Evolutionary conservation across 2,113 vertebrate genomes (phyloP).

Genomic region (Callipepla californica): DNA sequence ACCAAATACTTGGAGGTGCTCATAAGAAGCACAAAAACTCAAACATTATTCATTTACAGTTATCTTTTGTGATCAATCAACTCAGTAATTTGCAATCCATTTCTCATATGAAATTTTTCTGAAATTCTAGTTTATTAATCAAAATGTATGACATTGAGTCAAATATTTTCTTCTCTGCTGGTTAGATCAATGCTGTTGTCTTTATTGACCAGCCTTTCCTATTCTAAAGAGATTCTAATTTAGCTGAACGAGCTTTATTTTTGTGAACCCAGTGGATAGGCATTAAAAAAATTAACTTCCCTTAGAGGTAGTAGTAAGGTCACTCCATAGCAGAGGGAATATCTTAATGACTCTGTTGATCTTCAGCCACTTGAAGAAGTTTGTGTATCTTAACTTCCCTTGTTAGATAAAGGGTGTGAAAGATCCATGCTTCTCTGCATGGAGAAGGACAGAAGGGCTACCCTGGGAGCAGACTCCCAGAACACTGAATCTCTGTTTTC

Average conservation of each 20-base stretch:
- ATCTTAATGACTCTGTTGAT: not conserved
- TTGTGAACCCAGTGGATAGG: not conserved
- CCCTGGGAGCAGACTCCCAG: not conserved
- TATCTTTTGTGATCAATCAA: not conserved
- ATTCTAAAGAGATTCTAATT: not conserved
- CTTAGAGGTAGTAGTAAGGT: rapidly evolving
- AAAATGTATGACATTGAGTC: not conserved
- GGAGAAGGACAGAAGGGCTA: not conserved
- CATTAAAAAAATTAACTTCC: not conserved
- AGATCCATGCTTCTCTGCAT: not conserved
- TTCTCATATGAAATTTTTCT: not conserved
- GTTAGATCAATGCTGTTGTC: not conserved
- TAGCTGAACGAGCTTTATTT: not conserved
- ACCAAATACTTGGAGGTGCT: not conserved
- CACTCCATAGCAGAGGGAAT: not conserved
- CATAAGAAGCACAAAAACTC: not conserved
- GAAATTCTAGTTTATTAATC: not conserved
- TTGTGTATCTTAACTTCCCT: not conserved
- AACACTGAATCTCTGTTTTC: not conserved
- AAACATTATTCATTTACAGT: not conserved
- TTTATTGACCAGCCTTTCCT: not conserved
- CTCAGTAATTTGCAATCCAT: not conserved
- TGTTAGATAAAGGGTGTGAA: not conserved
- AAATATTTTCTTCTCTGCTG: not conserved
- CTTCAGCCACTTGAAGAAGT: not conserved